phyloP scores from a whole-genome alignment of 1,140 invertebrate genomes.

The Drosophila ohnishii region DNA sequence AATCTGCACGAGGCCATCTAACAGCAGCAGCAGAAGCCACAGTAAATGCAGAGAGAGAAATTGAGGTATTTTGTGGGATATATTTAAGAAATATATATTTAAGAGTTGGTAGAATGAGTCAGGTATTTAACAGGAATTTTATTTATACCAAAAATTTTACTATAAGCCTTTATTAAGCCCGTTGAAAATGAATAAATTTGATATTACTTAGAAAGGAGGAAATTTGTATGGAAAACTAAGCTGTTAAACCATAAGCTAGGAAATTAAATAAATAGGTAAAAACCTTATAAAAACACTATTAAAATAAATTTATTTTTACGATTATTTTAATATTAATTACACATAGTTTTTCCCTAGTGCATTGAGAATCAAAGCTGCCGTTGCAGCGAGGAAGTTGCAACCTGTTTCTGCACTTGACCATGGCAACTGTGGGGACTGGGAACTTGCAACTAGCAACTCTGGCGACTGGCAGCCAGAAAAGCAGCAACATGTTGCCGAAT shows the following conservation, averaged over 20 bases:
- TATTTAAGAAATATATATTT: no score
- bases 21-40: conserved; percentile 49
- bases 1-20: conserved; percentile 74
- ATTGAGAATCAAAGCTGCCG: conserved; percentile 34
- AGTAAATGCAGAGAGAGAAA: conserved; percentile 1
- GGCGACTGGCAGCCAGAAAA: conserved; percentile 24
- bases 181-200: no score
- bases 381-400: conserved; percentile 68
- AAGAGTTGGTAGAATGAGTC: background rate
- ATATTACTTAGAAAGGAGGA: no score
- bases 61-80: accelerated
- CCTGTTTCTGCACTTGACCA: conserved; percentile 80
- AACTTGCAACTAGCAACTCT: conserved; percentile 25
- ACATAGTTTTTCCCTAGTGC: background rate
- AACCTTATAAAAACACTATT: background rate
- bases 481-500: conserved; percentile 76
- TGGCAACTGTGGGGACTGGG: conserved; percentile 36
- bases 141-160: no score
- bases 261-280: no score
- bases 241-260: background rate
- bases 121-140: no score
- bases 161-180: no score
- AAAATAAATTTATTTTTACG: background rate
- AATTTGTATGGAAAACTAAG: no score
- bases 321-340: no score